These are phyloP conservation scores for Ramphastos sulfuratus DNA, from an alignment of 2,113 vertebrate species.

Conservation along the genomic window DNA sequence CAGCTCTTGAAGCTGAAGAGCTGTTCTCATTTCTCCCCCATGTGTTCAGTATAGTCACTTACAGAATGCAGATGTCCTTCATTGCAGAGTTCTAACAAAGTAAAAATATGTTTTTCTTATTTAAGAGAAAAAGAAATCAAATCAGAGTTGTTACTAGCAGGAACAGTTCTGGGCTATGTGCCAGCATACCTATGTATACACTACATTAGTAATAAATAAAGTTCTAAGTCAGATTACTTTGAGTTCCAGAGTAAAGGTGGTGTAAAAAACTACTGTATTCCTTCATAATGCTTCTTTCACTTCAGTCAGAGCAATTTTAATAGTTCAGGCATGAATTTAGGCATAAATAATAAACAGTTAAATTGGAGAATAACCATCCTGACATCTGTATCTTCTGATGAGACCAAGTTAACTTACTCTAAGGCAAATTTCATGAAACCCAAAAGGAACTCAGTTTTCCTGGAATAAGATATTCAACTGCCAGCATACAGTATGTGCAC, in stretches of 20 bases:
- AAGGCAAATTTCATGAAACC: not conserved
- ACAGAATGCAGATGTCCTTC: not conserved
- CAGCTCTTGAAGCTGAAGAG: not conserved
- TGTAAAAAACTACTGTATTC: not conserved
- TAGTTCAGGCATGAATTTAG: not conserved
- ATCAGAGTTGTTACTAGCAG: not conserved
- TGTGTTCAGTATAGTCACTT: not conserved
- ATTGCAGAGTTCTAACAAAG: not conserved
- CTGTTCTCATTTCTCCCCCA: not conserved
- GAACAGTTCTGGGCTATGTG: not conserved
- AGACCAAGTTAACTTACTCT: not conserved
- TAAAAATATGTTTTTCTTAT: not conserved
- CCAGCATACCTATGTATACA: not conserved
- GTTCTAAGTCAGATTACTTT: not conserved
- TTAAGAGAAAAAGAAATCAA: not conserved
- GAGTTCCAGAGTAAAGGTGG: not conserved
- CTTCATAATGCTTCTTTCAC: not conserved
- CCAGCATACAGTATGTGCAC: not conserved
- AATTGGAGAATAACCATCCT: not conserved
- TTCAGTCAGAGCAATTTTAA: not conserved
- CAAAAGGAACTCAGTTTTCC: not conserved
- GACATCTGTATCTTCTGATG: not conserved
- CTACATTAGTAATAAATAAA: not conserved
- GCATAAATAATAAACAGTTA: not conserved
- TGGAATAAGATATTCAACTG: not conserved